phyloP scores from a whole-genome alignment of 2,797 vertebrate species.

The Schizopygopsis malacanthus region DNA sequence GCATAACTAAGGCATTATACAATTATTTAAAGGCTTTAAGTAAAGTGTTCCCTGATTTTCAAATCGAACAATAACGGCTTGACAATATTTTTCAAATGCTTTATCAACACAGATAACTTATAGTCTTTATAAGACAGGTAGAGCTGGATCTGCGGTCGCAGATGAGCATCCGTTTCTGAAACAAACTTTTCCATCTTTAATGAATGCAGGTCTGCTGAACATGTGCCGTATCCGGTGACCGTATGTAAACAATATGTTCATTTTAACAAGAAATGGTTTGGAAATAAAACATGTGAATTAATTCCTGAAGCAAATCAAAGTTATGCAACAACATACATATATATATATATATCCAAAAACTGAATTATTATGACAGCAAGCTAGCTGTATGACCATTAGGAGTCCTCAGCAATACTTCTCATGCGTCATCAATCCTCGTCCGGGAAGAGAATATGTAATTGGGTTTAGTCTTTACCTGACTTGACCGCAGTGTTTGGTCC shows the following conservation, averaged over 20 bases:
- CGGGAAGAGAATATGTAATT: no score
- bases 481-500: constrained; percentile 68
- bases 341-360: no score
- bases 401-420: background rate
- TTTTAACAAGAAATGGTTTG: no score
- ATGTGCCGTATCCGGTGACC: background rate
- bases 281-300: background rate
- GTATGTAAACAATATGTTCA: no score
- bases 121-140: constrained; percentile 70
- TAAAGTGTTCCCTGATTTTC: background rate
- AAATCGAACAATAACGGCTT: background rate
- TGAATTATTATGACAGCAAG: background rate
- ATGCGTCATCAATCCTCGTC: background rate
- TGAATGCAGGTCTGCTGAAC: background rate
- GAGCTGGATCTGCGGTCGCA: constrained; percentile 78
- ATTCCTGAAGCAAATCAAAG: background rate
- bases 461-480: constrained; percentile 35
- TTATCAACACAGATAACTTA: constrained; percentile 81
- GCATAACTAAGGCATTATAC: background rate
- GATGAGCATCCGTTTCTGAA: constrained; percentile 61
- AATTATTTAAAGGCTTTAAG: background rate
- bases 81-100: constrained; percentile 83
- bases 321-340: background rate
- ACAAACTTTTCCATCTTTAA: background rate
- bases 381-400: background rate